phyloP scores from a whole-genome alignment of 2,113 vertebrate genomes.

The Meriones unguiculatus region DNA sequence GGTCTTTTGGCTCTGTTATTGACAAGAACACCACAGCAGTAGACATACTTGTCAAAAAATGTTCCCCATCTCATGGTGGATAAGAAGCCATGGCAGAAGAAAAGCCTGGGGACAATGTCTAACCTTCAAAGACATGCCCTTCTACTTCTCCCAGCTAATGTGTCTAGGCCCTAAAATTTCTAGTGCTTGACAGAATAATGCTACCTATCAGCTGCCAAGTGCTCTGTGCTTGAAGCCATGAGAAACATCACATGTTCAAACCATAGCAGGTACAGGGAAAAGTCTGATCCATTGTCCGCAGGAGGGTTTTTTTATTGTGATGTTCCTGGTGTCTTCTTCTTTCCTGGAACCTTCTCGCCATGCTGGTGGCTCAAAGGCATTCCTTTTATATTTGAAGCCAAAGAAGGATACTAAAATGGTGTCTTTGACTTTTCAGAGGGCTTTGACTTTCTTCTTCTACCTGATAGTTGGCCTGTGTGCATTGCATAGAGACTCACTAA shows the following conservation, averaged over 20 bases:
- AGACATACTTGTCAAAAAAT: not conserved
- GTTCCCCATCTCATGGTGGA: too few species aligned
- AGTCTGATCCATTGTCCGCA: not conserved
- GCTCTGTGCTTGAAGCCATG: not conserved
- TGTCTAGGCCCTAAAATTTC: not conserved
- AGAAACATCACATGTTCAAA: not conserved
- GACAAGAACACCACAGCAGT: not conserved
- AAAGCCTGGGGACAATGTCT: not conserved
- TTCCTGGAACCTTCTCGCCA: not conserved
- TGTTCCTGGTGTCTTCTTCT: not conserved
- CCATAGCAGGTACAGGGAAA: not conserved
- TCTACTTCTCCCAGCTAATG: not conserved
- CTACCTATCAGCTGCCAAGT: not conserved
- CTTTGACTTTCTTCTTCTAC: not conserved
- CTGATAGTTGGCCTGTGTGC: not conserved
- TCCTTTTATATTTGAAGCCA: not conserved
- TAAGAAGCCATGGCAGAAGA: not conserved
- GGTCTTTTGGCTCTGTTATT: not conserved
- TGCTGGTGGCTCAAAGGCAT: fast-evolving
- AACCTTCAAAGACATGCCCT: not conserved
- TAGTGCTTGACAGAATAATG: not conserved
- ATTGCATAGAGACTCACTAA: not conserved
- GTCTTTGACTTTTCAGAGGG: not conserved
- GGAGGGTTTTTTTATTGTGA: not conserved
- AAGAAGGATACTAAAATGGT: not conserved